Percentiles rank a stretch among this genome's conserved stretches.
phyloP scores from a whole-genome alignment of 1,140 invertebrate species.

The Atta texana region DNA sequence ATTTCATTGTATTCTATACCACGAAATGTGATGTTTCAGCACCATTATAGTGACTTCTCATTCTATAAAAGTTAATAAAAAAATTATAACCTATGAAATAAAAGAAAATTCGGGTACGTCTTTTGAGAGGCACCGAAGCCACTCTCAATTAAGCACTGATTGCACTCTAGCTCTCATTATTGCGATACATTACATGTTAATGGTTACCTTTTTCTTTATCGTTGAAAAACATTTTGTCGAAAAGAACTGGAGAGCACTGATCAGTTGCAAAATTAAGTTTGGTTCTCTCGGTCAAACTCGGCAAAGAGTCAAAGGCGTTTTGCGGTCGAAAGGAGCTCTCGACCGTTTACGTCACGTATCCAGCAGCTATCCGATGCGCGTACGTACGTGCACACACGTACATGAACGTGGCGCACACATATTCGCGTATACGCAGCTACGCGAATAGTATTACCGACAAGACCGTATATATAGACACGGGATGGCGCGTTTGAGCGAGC shows the following conservation, averaged over 20 bases:
- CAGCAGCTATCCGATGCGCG: slow-evolving; percentile 28
- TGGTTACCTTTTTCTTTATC: not conserved
- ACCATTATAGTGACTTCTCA: too few species aligned
- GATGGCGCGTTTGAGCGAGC: slow-evolving; percentile 79
- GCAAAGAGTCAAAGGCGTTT: slow-evolving; percentile 45
- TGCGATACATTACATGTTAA: not conserved
- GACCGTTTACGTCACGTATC: slow-evolving; percentile 48
- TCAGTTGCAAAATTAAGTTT: not conserved
- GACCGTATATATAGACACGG: slow-evolving; percentile 74
- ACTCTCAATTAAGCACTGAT: not conserved
- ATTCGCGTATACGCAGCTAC: slow-evolving; percentile 36
- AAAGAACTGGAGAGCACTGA: not conserved
- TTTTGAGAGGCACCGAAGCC: too few species aligned
- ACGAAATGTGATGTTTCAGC: too few species aligned
- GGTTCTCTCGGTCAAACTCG: not conserved
- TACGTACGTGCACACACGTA: slow-evolving; percentile 1
- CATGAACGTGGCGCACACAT: not conserved
- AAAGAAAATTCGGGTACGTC: too few species aligned
- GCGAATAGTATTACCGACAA: slow-evolving; percentile 62
- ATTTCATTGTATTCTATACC: too few species aligned
- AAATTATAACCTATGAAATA: too few species aligned
- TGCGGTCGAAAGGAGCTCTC: slow-evolving; percentile 26
- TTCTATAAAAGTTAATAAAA: too few species aligned
- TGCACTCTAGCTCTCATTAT: not conserved
- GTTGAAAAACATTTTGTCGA: not conserved